phyloP scores from a whole-genome alignment of 2,888 invertebrate genomes.

The Holacanthella duospinosa region DNA sequence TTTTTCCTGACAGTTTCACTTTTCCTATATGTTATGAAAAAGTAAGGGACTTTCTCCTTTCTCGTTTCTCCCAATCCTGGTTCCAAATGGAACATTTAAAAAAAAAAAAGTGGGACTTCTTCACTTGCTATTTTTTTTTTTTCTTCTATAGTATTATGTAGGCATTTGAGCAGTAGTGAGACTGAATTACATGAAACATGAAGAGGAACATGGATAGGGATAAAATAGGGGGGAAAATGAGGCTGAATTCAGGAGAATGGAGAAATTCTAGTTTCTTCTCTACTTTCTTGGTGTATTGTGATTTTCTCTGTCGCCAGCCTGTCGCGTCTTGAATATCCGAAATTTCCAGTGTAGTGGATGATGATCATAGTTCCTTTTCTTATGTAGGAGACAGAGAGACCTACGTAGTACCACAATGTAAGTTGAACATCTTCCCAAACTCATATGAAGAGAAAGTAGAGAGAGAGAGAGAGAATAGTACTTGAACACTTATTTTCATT shows the following conservation, averaged over 20 bases:
- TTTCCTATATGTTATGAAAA: no score
- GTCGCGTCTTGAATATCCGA: constrained; percentile 25
- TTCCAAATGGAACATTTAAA: neutral
- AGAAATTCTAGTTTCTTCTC: neutral
- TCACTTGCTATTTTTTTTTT: neutral
- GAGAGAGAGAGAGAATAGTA: neutral
- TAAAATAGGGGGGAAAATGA: constrained; percentile 14
- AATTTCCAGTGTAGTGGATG: constrained; percentile 4
- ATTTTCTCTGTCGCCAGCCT: constrained; percentile 34
- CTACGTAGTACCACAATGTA: no score
- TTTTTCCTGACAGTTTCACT: no score
- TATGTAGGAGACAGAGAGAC: no score
- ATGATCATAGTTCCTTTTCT: neutral
- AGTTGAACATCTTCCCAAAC: constrained; percentile 1
- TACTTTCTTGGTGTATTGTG: constrained; percentile 27
- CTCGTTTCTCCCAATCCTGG: no score
- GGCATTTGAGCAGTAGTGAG: no score
- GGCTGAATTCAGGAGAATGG: constrained; percentile 6
- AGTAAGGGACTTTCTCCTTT: no score
- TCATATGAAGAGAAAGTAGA: neutral
- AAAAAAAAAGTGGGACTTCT: neutral
- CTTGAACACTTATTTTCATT: constrained; percentile 19
- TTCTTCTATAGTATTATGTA: no score
- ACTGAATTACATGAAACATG: neutral
- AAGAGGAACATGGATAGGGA: no score